A percentile compares a stretch with the other conserved stretches of the same genome.
Conservation (phyloP, 1,140 invertebrate species). For the Daktulosphaira vitifoliae region DNA sequence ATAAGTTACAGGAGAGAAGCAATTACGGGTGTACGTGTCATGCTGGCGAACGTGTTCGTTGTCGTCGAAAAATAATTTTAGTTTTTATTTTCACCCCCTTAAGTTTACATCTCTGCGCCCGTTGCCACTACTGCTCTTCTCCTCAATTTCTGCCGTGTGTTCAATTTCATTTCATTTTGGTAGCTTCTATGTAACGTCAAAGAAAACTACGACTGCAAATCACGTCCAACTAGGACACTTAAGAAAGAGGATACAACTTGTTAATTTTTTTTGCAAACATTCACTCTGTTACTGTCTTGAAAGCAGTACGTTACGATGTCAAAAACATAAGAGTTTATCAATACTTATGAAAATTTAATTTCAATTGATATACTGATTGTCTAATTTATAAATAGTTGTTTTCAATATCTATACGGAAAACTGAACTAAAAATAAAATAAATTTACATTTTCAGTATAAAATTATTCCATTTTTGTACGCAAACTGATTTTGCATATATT, state of each 20-base stretch:
- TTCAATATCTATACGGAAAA: no score
- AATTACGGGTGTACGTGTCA: slow-evolving; percentile 29
- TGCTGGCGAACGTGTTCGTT: slow-evolving; percentile 22
- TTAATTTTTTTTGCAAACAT: slow-evolving; percentile 6
- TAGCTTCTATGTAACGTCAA: not conserved
- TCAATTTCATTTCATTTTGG: slow-evolving; percentile 30
- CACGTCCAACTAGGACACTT: not conserved
- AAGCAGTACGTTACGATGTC: no score
- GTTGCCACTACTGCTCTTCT: slow-evolving; percentile 2
- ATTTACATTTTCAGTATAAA: no score
- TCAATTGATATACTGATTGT: no score
- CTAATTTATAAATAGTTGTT: no score
- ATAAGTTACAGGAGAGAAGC: slow-evolving; percentile 31
- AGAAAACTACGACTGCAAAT: slow-evolving; percentile 8
- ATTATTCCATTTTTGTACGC: no score
- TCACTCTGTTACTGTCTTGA: no score
- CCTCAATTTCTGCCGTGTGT: slow-evolving; percentile 30
- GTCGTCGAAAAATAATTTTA: slow-evolving; percentile 31
- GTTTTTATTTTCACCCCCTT: slow-evolving; percentile 26
- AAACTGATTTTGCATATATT: no score
- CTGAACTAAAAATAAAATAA: no score
- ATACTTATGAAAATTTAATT: no score
- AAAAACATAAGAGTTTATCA: no score
- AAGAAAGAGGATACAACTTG: not conserved
- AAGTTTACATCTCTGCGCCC: not conserved